Base-by-base conservation (phyloP, 2,113 vertebrate species). In the Pipra filicauda region DNA sequence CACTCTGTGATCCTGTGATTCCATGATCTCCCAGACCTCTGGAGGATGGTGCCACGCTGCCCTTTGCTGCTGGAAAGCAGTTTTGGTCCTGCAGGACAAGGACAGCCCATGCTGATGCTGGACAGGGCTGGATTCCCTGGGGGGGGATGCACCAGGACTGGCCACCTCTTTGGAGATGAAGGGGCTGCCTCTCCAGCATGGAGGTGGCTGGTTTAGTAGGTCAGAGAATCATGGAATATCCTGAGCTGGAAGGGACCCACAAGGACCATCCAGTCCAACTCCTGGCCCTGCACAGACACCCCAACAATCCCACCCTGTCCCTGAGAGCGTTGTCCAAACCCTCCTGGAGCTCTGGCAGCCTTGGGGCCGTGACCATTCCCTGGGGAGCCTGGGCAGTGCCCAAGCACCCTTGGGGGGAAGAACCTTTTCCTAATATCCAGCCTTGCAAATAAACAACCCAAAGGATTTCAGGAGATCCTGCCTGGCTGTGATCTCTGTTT, bases 311-410 rank as follows among this genome's bases (percentile, higher is more conserved):
- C 59, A 49, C 6, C 4, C 58, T 72, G 43, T 8, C 1, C 26
- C 51, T 35, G 8, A 12, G 2, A n/a, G 13, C 0, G 0, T 0
- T 22, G 6, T 33, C 76, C 59, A 37, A 51, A 33, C 4, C 0
- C 51, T 51, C 59, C 86, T 81, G 51, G 37, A 81, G 59, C 76
- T 88, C 51, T 66, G 76, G 59, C 31, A 37, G 35, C 5, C 12
- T 43, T 1, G 1, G 67, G 59, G 33, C 23, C 0, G 33, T 82
- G 44, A 22, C 44, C 77, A 44, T 37, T 58, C 77, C 67, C 23
- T 59, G 69, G 49, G 65, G 24, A 71, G 19, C n/a, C 74, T 41
- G 57, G 5, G 5, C 75, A 55, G 75, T 64, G 74, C 85, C 54
- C n/a, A 43, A 37, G 19, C 57, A 72, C 26, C 49, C 51, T 72